A percentile compares a stretch with the other conserved stretches of the same genome.
Conservation (phyloP, 2,797 vertebrate genomes). For the Yasuhikotakia modesta region DNA sequence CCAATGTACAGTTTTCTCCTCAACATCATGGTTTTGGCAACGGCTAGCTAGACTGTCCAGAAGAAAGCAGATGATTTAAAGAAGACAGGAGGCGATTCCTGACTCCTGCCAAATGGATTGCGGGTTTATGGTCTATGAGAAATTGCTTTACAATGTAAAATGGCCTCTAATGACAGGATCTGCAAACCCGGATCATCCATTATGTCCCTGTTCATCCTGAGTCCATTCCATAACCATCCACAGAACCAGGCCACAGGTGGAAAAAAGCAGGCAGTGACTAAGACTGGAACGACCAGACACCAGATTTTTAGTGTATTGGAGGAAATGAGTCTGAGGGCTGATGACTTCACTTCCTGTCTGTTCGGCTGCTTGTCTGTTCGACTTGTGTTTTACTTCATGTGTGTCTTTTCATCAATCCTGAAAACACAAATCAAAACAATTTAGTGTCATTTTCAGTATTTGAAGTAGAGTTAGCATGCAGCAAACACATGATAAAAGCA, state of each 20-base stretch:
- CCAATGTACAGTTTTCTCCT: conserved; percentile 64
- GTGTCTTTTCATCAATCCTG: conserved; percentile 23
- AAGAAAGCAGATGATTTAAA: conserved; percentile 10
- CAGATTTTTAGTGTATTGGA: not conserved
- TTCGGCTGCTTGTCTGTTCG: conserved; percentile 6
- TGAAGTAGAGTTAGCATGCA: no score
- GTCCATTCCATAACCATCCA: not conserved
- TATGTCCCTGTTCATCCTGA: conserved; percentile 4
- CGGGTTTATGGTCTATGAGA: conserved; percentile 7
- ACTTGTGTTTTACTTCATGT: not conserved
- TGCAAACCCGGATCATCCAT: conserved; percentile 13
- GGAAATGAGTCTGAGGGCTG: not conserved
- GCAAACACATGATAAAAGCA: not conserved
- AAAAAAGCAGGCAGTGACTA: not conserved
- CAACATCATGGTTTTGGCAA: conserved; percentile 53
- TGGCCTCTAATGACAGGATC: conserved; percentile 11
- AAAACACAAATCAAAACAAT: conserved; percentile 45
- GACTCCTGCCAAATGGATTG: conserved; percentile 8
- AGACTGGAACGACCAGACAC: not conserved
- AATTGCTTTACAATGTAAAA: conserved; percentile 35
- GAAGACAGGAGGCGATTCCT: conserved; percentile 12
- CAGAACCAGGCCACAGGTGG: not conserved
- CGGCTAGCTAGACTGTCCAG: not conserved
- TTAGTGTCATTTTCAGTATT: not conserved
- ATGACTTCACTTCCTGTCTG: conserved; percentile 17